A percentile compares a stretch with the other conserved stretches of the same genome.
Evolutionary conservation across 2,797 vertebrate genomes (phyloP).

Genomic region (Sylvilagus floridanus): DNA sequence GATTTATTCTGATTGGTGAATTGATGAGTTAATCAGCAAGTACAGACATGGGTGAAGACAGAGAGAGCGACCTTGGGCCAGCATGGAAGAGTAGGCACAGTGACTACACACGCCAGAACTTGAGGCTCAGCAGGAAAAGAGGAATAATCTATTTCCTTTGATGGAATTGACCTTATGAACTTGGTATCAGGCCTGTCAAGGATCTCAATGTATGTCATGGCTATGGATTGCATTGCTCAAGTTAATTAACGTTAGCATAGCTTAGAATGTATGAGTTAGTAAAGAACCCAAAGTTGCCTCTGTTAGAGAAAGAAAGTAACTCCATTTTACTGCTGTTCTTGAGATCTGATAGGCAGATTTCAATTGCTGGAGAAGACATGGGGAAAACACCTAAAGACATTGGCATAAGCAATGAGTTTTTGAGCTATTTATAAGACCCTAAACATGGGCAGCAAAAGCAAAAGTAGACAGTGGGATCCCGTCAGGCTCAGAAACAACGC

Average conservation of each 20-base stretch:
- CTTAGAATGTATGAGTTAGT: background rate
- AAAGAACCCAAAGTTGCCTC: background rate
- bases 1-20: background rate
- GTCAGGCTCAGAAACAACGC: too few species aligned
- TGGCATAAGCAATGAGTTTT: too few species aligned
- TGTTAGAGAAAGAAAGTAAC: background rate
- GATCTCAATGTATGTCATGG: background rate
- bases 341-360: too few species aligned
- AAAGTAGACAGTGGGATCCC: too few species aligned
- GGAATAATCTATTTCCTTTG: background rate
- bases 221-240: background rate
- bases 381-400: too few species aligned
- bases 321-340: background rate
- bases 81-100: background rate
- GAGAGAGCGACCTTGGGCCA: too few species aligned
- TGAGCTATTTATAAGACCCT: too few species aligned
- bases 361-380: background rate
- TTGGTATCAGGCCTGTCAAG: background rate
- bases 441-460: too few species aligned
- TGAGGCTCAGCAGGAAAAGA: background rate
- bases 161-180: background rate
- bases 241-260: background rate
- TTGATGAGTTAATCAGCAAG: background rate
- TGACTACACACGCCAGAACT: background rate
- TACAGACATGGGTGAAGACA: background rate